Conservation (phyloP, 2,797 vertebrate species). For the Syndactyla subalaris region DNA sequence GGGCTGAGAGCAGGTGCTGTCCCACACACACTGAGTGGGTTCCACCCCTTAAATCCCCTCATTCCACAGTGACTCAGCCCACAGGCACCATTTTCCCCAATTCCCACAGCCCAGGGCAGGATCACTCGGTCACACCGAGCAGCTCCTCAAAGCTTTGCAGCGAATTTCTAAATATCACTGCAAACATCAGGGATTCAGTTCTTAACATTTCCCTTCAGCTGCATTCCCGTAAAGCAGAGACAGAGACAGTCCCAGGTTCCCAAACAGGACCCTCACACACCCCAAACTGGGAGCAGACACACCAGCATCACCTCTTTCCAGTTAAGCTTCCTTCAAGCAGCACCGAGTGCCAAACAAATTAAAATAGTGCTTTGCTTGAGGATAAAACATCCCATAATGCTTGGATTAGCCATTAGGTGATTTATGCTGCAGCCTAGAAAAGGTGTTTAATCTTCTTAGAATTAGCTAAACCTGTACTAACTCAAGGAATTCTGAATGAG, state of each 20-base stretch:
- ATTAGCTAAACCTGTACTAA: background rate
- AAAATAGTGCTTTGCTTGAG: background rate
- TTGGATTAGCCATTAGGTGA: conserved; percentile 15
- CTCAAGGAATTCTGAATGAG: background rate
- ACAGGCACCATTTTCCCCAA: rapidly evolving
- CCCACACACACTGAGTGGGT: background rate
- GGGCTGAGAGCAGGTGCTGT: background rate
- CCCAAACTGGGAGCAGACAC: background rate
- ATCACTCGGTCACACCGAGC: rapidly evolving
- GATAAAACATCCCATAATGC: background rate
- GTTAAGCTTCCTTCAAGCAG: background rate
- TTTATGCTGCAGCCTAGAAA: background rate
- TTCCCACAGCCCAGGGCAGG: background rate
- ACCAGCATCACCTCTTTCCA: rapidly evolving
- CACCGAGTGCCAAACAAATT: background rate
- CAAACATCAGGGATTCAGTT: rapidly evolving
- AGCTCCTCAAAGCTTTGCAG: background rate
- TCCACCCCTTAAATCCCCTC: background rate
- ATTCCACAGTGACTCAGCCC: rapidly evolving
- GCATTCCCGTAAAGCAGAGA: rapidly evolving
- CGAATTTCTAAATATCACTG: background rate
- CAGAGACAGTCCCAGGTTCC: background rate
- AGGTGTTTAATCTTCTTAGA: conserved; percentile 2
- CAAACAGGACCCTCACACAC: rapidly evolving
- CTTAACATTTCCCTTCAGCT: rapidly evolving